Conservation (phyloP, 53 echinoderm and acorn worm genomes). For the Temnopleurus reevesii region DNA sequence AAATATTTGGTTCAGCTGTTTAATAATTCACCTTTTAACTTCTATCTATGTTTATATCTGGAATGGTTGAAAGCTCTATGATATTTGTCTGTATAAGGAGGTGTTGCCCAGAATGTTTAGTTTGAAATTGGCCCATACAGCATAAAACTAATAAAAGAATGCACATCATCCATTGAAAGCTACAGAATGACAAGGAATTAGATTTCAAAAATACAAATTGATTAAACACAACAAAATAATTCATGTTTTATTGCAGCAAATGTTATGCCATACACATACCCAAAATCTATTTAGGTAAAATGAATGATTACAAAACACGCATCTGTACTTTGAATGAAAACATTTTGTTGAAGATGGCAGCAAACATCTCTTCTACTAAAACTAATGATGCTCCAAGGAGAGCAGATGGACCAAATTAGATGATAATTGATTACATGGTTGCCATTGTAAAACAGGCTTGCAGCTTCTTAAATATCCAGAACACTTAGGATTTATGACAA, state of each 20-base stretch:
- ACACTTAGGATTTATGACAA: no score
- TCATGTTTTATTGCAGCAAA: constrained; percentile 42
- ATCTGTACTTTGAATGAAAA: background rate
- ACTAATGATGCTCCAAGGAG: background rate
- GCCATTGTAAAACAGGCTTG: no score
- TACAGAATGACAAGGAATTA: background rate
- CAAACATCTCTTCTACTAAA: background rate
- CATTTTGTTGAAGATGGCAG: background rate
- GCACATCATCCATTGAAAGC: background rate
- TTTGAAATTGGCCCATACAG: background rate
- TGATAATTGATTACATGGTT: no score
- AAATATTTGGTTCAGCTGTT: no score
- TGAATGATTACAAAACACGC: background rate
- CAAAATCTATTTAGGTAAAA: background rate
- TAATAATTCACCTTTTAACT: no score
- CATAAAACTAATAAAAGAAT: background rate
- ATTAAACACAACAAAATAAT: constrained; percentile 3
- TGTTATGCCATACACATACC: constrained; percentile 18
- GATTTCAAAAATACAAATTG: no score
- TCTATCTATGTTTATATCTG: no score
- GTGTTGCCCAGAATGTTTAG: background rate
- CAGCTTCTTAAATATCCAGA: no score
- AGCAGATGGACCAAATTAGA: background rate
- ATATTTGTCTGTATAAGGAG: no score
- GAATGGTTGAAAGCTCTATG: no score